Evolutionary conservation across 2,797 vertebrate species (phyloP).

Genomic region (Anisognathus igniventris): DNA sequence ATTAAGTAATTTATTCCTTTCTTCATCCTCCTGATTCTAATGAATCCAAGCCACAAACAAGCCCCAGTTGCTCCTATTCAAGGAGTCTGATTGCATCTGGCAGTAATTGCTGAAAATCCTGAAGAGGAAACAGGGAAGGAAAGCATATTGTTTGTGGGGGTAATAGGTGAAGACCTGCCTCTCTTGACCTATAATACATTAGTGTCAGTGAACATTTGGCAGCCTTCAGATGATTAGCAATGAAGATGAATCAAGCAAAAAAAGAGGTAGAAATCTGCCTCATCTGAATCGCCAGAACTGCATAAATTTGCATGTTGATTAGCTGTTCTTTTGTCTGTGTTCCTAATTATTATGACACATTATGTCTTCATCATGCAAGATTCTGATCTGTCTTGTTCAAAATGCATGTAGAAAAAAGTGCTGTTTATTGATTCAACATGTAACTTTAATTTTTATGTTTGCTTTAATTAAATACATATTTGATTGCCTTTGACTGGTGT

Average conservation of each 20-base stretch:
- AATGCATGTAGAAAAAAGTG: constrained; percentile 83
- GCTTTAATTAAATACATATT: constrained; percentile 89
- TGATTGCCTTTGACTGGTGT: constrained; percentile 82
- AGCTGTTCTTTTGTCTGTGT: constrained; percentile 90
- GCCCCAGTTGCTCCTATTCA: constrained; percentile 97
- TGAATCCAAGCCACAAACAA: constrained; percentile 98
- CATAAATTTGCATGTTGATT: constrained; percentile 95
- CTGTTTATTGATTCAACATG: constrained; percentile 84
- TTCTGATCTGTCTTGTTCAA: constrained; percentile 87
- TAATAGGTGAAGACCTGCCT: constrained; percentile 89
- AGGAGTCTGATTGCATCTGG: constrained; percentile 97
- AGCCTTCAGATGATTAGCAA: constrained; percentile 83
- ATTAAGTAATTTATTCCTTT: constrained; percentile 99
- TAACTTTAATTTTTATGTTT: constrained; percentile 87
- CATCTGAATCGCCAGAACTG: constrained; percentile 84
- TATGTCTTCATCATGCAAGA: constrained; percentile 94
- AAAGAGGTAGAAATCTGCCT: constrained; percentile 84
- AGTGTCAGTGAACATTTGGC: constrained; percentile 90
- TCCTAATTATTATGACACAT: constrained; percentile 95
- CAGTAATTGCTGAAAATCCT: constrained; percentile 96
- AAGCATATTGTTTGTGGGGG: constrained; percentile 88
- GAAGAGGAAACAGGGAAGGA: constrained; percentile 88
- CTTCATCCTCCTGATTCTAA: constrained; percentile 96
- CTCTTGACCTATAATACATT: constrained; percentile 92
- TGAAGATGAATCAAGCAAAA: constrained; percentile 85